Conservation (phyloP, 1,140 invertebrate genomes). For the Scylla paramamosain region DNA sequence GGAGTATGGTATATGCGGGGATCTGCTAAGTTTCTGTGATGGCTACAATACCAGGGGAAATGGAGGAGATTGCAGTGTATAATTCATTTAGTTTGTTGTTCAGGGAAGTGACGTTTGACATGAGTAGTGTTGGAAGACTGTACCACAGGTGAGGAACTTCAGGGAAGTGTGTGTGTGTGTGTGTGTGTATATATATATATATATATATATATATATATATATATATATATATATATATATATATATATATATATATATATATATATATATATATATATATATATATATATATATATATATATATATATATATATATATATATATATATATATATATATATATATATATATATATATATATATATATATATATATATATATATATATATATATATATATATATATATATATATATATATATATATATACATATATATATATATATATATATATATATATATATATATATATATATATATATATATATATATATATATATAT, state of each 20-base stretch:
- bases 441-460: conserved; percentile 63
- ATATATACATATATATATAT: conserved; percentile 54
- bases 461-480: conserved; percentile 61
- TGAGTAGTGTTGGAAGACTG: too few species aligned
- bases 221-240: neutral
- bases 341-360: conserved; percentile 45
- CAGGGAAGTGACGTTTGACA: too few species aligned
- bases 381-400: conserved; percentile 6
- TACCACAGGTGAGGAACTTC: too few species aligned
- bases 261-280: neutral
- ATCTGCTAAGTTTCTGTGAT: conserved; percentile 29
- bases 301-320: conserved; percentile 59
- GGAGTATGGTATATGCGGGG: neutral
- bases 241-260: conserved; percentile 18
- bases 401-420: neutral
- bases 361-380: conserved; percentile 15
- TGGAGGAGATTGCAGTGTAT: neutral
- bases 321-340: conserved; percentile 47
- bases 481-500: conserved; percentile 52
- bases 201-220: neutral
- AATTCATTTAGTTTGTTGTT: neutral
- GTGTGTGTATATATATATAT: neutral
- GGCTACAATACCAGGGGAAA: conserved; percentile 12
- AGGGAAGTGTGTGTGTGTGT: neutral
- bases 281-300: conserved; percentile 11